Percentiles rank a stretch among this genome's conserved stretches.
These are phyloP conservation scores for Eledona agricola DNA, from an alignment of 2,888 invertebrate genomes.

Conservation along the genomic window DNA sequence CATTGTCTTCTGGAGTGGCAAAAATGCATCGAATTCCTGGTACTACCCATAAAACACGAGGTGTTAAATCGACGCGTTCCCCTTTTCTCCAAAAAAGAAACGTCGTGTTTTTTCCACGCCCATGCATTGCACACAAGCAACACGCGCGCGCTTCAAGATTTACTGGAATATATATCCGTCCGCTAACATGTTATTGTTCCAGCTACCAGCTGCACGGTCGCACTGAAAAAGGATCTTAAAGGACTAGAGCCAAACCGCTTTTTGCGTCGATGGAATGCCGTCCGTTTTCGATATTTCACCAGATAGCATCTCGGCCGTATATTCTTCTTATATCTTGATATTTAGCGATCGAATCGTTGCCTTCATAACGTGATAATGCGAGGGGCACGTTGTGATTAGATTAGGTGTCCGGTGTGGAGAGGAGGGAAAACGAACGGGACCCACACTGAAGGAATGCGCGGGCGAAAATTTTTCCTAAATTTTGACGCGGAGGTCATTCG, in stretches of 20 bases:
- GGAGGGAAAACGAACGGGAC: too few species aligned
- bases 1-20: too few species aligned
- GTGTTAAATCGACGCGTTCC: too few species aligned
- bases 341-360: conserved; percentile 34
- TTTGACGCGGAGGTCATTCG: too few species aligned
- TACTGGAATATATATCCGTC: conserved; percentile 47
- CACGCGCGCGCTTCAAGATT: conserved; percentile 42
- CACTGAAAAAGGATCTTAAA: conserved; percentile 43
- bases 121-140: conserved; percentile 29
- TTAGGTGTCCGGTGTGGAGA: too few species aligned
- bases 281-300: conserved; percentile 35
- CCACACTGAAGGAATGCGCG: too few species aligned
- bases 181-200: conserved; percentile 49
- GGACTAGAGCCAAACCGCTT: conserved; percentile 45
- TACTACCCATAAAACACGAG: too few species aligned
- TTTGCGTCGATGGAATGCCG: conserved; percentile 49
- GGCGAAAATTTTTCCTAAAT: too few species aligned
- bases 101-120: conserved; percentile 26
- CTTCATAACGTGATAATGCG: conserved; percentile 29
- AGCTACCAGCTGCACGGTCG: conserved; percentile 49
- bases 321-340: conserved; percentile 35
- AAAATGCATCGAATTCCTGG: too few species aligned
- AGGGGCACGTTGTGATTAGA: conserved; percentile 29
- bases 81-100: conserved; percentile 2
- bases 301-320: conserved; percentile 31